Evolutionary conservation across 2,113 vertebrate genomes (phyloP).

Genomic region (Piaya cayana): DNA sequence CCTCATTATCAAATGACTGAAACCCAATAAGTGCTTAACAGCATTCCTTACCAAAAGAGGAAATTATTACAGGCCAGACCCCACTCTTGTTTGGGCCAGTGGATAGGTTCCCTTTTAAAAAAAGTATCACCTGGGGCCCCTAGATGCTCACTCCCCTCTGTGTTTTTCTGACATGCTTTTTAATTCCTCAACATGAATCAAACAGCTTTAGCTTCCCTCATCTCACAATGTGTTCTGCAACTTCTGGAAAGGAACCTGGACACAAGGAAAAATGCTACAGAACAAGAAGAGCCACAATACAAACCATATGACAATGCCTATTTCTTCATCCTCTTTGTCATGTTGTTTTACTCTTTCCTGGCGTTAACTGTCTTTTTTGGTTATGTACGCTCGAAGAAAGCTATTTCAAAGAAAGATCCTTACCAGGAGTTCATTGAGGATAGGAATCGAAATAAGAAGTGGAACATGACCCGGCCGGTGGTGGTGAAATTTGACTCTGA

Average conservation of each 20-base stretch:
- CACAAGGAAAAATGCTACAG: slow-evolving; percentile 65
- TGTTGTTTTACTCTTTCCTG: slow-evolving; percentile 90
- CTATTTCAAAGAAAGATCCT: slow-evolving; percentile 83
- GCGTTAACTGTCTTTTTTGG: slow-evolving; percentile 85
- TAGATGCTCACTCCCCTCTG: slow-evolving; percentile 7
- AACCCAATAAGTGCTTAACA: slow-evolving; percentile 46
- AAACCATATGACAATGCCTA: slow-evolving; percentile 88
- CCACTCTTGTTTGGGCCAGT: background rate
- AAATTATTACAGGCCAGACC: slow-evolving; percentile 26
- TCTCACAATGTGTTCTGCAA: slow-evolving; percentile 79
- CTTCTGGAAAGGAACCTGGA: slow-evolving; percentile 80
- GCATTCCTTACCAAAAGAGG: slow-evolving; percentile 82
- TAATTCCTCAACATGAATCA: slow-evolving; percentile 69
- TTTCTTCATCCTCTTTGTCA: slow-evolving; percentile 91
- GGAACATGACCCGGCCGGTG: slow-evolving; percentile 72
- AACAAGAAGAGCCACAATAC: slow-evolving; percentile 75
- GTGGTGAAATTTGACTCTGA: slow-evolving; percentile 86
- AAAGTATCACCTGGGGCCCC: background rate
- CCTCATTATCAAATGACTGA: slow-evolving; percentile 51
- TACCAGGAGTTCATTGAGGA: slow-evolving; percentile 81
- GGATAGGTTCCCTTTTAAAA: background rate
- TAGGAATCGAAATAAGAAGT: slow-evolving; percentile 73
- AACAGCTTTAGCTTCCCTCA: slow-evolving; percentile 77
- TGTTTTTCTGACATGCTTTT: slow-evolving; percentile 31
- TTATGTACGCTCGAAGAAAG: slow-evolving; percentile 82